Base-by-base conservation (phyloP, 2,113 vertebrate genomes). In the Hypocryptadius cinnamomeus region DNA sequence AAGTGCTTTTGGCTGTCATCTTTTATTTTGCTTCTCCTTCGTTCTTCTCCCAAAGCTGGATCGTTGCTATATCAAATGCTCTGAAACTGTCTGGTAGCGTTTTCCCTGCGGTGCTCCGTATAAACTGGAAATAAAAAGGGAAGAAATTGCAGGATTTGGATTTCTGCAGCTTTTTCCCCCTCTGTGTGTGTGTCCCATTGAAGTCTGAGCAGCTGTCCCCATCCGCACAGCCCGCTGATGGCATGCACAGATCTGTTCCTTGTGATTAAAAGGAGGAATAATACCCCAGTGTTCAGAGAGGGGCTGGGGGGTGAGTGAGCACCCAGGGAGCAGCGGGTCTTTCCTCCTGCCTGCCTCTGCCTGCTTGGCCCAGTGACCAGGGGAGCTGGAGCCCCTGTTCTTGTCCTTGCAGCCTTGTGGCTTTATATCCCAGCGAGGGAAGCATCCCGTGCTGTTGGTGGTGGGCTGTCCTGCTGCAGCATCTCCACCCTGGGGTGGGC, bases 1-100 rank as follows among this genome's bases (percentile, higher is more conserved):
- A 96, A 93, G 94, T 92, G 87, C 87, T 92, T 96, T 90, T 95
- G 93, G 94, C 94, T 96, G 95, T 94, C 95, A 91, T 92, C 94
- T 96, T 96, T 91, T 90, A 89, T 94, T 94, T 96, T 79, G 56
- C 82, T 91, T 90, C 72, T 83, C 63, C 91, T 95, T 76, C 85
- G 2, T 92, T 87, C 92, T 94, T 94, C 86, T 95, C 93, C 94
- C 95, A 94, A 79, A 96, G 93, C 93, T 95, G 90, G 30, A 61
- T 79, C 22, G 39, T 70, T 92, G 69, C 78, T 71, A 59, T 91
- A 95, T 96, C 92, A 90, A 93, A 92, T 93, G 76, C 91, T 92
- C 90, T 82, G 88, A 90, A 92, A 93, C 87, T 84, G 69, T 94
- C 95, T 94, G 93, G 85, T 93, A 94, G 83, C 47, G 9, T 95